Evolutionary conservation across 2,888 invertebrate genomes (phyloP), one percentile per base, ranked within the genome.

Genomic region (Eledone cirrhosa): DNA sequence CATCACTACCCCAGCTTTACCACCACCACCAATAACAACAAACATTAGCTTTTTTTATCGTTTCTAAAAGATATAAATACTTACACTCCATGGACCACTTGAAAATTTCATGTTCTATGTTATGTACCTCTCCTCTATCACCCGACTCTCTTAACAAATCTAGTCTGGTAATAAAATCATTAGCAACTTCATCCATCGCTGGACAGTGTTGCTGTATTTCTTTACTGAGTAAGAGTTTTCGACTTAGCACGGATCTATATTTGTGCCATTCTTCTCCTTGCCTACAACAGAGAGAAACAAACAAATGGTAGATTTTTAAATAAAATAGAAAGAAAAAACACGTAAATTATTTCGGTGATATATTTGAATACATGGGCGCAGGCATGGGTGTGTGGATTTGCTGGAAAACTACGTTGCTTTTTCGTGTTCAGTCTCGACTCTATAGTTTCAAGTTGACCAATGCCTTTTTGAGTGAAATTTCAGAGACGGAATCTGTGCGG

Each of bases 51-150:
- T n/a, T n/a, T n/a, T n/a, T n/a, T 41, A 41, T 41, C 11, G 3
- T 11, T 3, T 41, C 41, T 41, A 41, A 11, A 41, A 41, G 41
- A 8, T 5, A 24, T 14, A 14, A 63, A 63, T 63, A 83, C 89
- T 87, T 83, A 90, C 90, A 89, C 86, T 90, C 90, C 85, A 90
- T 86, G 2, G 90, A 88, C 90, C 90, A 90, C 82, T 89, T 89
- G 84, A 90, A 90, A 31, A 90, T 81, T 80, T 90, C 88, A 74
- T 85, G 84, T 80, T 90, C 90, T 48, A 90, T 78, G 13, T 85
- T 85, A 2, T 81, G 80, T 22, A 90, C 85, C 77, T 86, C 85
- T 2, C 84, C 81, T n/a, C 84, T 79, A 13, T 16, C 67, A 13
- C n/a, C 19, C 1, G 79, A n/a, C 41, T 84, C 79, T 72, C 82